These are phyloP conservation scores for Sylvietta virens DNA, from an alignment of 2,113 vertebrate species.

Conservation along the genomic window DNA sequence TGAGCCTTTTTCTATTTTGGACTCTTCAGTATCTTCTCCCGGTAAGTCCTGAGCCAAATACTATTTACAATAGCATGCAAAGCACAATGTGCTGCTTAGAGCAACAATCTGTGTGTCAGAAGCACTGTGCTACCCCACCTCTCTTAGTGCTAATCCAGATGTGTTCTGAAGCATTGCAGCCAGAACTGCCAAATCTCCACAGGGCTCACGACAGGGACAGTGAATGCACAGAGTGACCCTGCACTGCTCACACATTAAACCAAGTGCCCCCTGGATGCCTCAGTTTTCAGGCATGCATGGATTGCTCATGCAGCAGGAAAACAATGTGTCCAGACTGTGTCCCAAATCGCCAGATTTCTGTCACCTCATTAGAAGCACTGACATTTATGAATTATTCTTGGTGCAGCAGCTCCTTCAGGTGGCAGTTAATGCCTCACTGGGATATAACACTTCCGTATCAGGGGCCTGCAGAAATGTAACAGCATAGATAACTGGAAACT, in stretches of 20 bases:
- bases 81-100: background rate
- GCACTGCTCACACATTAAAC: background rate
- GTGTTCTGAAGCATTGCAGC: background rate
- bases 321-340: background rate
- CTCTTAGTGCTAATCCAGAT: background rate
- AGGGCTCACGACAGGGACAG: accelerated
- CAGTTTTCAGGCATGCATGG: background rate
- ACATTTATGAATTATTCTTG: background rate
- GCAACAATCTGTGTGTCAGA: background rate
- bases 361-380: background rate
- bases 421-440: background rate
- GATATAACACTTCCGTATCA: background rate
- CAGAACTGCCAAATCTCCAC: background rate
- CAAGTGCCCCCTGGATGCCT: background rate
- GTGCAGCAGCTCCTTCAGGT: background rate
- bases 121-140: background rate
- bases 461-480: background rate
- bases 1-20: background rate
- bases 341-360: background rate
- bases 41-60: background rate
- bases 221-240: background rate
- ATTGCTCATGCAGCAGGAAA: background rate
- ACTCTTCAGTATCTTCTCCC: background rate
- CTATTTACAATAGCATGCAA: background rate
- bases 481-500: background rate